Conservation (phyloP, 2,888 invertebrate genomes). For the Lasioglossum vierecki region DNA sequence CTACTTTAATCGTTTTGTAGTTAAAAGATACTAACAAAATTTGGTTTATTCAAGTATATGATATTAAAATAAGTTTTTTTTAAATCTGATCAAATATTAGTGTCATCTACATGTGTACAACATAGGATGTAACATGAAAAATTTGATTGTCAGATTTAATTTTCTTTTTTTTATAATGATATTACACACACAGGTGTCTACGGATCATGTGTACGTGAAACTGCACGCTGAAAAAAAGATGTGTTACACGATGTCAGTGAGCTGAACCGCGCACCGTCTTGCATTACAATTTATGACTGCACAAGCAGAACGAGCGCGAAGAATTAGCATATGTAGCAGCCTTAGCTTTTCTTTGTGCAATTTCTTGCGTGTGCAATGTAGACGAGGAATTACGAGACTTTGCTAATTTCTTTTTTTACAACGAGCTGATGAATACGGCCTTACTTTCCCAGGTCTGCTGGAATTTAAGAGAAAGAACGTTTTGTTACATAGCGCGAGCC, state of each 20-base stretch:
- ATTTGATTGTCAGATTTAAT: neutral
- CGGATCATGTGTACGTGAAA: neutral
- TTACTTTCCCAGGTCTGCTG: neutral
- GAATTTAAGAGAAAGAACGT: neutral
- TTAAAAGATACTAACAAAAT: neutral
- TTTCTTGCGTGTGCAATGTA: neutral
- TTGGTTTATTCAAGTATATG: neutral
- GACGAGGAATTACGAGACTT: conserved; percentile 2
- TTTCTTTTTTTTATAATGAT: neutral
- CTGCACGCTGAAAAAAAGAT: neutral
- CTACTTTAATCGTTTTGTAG: neutral
- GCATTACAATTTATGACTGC: neutral
- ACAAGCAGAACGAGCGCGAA: neutral
- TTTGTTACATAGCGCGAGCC: neutral
- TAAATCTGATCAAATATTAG: neutral
- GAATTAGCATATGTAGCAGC: neutral
- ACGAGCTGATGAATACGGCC: neutral
- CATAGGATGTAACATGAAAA: too few relatives aligned
- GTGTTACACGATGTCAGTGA: neutral
- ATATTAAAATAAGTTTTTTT: neutral
- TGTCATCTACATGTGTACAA: neutral
- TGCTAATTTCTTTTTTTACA: neutral
- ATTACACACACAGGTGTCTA: too few relatives aligned
- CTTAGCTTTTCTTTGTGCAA: conserved; percentile 2
- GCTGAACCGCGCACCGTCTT: neutral